Conservation (phyloP, 2,797 vertebrate genomes). For the Nothura maculosa region DNA sequence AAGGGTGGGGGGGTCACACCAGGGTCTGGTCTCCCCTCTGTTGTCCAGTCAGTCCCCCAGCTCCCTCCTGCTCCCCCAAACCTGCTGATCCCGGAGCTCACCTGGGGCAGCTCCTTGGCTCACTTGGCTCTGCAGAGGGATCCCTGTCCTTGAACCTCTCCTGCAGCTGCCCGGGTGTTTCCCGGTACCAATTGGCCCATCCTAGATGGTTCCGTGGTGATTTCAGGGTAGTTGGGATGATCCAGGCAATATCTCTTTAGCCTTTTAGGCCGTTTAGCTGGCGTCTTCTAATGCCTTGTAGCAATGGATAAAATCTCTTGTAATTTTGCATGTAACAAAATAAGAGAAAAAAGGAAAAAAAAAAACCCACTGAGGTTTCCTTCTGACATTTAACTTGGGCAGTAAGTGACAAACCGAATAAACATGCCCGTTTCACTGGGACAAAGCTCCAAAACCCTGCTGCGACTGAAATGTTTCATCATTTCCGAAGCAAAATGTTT, state of each 20-base stretch:
- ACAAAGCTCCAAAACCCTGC: constrained; percentile 63
- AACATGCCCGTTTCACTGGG: constrained; percentile 21
- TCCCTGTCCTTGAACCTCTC: not conserved
- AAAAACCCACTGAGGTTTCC: constrained; percentile 1
- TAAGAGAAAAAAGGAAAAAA: too few species aligned
- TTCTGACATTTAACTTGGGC: constrained; percentile 61
- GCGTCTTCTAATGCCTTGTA: not conserved
- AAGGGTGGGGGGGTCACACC: not conserved
- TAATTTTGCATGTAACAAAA: too few species aligned
- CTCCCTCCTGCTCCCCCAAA: not conserved
- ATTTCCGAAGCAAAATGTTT: constrained; percentile 41
- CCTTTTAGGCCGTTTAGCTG: not conserved
- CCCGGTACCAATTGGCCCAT: not conserved
- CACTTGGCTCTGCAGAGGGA: not conserved
- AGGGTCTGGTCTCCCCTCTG: not conserved
- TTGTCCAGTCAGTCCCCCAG: not conserved
- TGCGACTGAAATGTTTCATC: constrained; percentile 39
- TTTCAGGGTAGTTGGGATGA: not conserved
- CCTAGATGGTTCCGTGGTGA: not conserved
- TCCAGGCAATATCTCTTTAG: not conserved
- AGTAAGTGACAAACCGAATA: constrained; percentile 26
- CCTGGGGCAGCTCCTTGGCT: not conserved
- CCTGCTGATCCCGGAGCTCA: rapidly evolving
- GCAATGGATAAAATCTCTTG: not conserved
- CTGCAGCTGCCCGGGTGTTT: not conserved